Evolutionary conservation across 92 coral and sea anemone species (phyloP).

Genomic region (Heteractis magnifica): DNA sequence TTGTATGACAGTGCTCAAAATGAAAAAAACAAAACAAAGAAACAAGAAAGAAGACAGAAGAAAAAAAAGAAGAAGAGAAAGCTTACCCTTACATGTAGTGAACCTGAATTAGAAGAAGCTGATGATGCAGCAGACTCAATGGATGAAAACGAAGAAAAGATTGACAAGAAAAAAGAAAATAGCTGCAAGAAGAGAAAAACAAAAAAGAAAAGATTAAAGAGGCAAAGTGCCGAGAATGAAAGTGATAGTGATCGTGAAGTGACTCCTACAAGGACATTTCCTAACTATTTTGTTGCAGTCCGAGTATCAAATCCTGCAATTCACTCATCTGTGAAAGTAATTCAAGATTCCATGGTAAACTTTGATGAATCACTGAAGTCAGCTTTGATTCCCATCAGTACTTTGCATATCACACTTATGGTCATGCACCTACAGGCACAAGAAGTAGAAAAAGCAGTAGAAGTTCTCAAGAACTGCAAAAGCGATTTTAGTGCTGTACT

Average conservation of each 20-base stretch:
- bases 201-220: slow-evolving; percentile 30
- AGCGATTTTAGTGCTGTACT: slow-evolving; percentile 44
- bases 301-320: slow-evolving; percentile 81
- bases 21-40: slow-evolving; percentile 8
- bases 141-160: background rate
- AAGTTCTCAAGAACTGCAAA: slow-evolving; percentile 56
- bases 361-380: slow-evolving; percentile 62
- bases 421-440: slow-evolving; percentile 76
- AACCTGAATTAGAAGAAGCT: slow-evolving; percentile 25
- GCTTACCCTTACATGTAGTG: background rate
- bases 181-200: background rate
- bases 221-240: slow-evolving; percentile 19
- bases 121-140: background rate
- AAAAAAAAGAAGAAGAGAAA: slow-evolving; percentile 32
- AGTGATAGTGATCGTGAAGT: slow-evolving; percentile 18
- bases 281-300: slow-evolving; percentile 86
- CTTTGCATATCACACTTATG: slow-evolving; percentile 85
- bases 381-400: slow-evolving; percentile 74
- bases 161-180: background rate
- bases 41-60: slow-evolving; percentile 32
- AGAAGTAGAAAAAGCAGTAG: slow-evolving; percentile 62
- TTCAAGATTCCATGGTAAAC: slow-evolving; percentile 71
- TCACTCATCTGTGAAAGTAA: slow-evolving; percentile 60
- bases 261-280: slow-evolving; percentile 47
- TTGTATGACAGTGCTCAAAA: background rate